Evolutionary conservation across 2,113 vertebrate species (phyloP), one percentile per base, ranked within the genome.

Genomic region (Ranitomeya imitator): DNA sequence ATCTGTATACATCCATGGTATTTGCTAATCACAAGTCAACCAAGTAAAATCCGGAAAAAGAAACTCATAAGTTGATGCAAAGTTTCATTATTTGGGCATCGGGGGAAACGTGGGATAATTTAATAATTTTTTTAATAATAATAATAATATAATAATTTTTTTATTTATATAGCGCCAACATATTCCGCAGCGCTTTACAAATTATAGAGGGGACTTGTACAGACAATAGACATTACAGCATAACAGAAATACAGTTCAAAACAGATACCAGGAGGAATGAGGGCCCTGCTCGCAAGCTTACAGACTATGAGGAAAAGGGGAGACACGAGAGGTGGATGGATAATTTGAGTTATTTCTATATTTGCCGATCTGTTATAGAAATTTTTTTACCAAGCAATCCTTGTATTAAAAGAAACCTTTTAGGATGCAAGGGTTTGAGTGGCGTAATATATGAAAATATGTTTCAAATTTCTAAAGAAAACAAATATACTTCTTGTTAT

Each of bases 341-440:
- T 73, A 3, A n/a, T 55, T 23, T 45, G 1, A 79, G 21, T 4
- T 57, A 1, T 55, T 55, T 54, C 52, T 23, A 55, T 0, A 21
- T 14, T 23, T 10, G 3, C 12, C 51, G 51, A n/a, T 78, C 8
- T 54, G 52, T 52, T 4, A 76, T 54, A 55, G 19, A 55, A 11
- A 45, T 21, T 52, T 10, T 78, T 78, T n/a, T 3, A 4, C 12
- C 16, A 11, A 21, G 12, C 57, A 23, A 26, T 79, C 76, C 76
- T 2, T 55, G n/a, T 6, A 80, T 60, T 31, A 55, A 55, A 37
- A 16, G 52, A 61, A 45, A 45, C 31, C 11, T 79, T 79, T 79
- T 83, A 26, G 79, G 80, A 83, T 88, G 59, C 86, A 82, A 88
- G 71, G 86, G 79, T 76, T 77, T 88, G 55, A 76, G 55, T 65